Conservation (phyloP, 92 coral and sea anemone species). For the Montipora capitata region DNA sequence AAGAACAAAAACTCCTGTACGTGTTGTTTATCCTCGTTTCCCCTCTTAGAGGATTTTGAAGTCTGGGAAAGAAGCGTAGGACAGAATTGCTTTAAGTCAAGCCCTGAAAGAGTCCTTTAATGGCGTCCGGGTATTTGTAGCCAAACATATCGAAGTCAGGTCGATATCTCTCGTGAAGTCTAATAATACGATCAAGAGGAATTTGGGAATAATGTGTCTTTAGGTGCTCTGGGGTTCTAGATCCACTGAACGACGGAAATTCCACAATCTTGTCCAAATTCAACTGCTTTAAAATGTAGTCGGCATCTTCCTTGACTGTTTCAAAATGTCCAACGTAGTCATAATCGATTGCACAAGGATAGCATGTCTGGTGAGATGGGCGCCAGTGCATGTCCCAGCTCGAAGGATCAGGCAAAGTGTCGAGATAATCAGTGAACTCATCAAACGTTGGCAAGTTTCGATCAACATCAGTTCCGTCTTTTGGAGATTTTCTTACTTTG, state of each 20-base stretch:
- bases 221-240: slow-evolving; percentile 8
- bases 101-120: slow-evolving; percentile 20
- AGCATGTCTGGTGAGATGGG: slow-evolving; percentile 36
- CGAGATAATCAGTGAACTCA: slow-evolving; percentile 29
- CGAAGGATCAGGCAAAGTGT: background rate
- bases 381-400: slow-evolving; percentile 52
- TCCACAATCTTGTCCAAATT: slow-evolving; percentile 16
- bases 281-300: slow-evolving; percentile 13
- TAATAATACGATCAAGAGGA: slow-evolving; percentile 24
- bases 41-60: too few species aligned
- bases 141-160: slow-evolving; percentile 41
- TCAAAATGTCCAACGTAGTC: slow-evolving; percentile 26
- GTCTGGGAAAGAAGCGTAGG: too few species aligned
- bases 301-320: slow-evolving; percentile 34
- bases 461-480: background rate
- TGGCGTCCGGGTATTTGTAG: slow-evolving; percentile 27
- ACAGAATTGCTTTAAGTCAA: background rate
- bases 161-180: slow-evolving; percentile 26
- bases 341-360: slow-evolving; percentile 29
- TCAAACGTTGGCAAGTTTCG: slow-evolving; percentile 11
- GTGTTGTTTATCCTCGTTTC: too few species aligned
- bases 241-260: slow-evolving; percentile 32
- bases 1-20: too few species aligned
- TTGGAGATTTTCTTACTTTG: background rate
- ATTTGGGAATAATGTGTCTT: slow-evolving; percentile 27